These are phyloP conservation scores for Coracias cyanogaster DNA, from an alignment of 2,797 vertebrate genomes.

Conservation along the genomic window DNA sequence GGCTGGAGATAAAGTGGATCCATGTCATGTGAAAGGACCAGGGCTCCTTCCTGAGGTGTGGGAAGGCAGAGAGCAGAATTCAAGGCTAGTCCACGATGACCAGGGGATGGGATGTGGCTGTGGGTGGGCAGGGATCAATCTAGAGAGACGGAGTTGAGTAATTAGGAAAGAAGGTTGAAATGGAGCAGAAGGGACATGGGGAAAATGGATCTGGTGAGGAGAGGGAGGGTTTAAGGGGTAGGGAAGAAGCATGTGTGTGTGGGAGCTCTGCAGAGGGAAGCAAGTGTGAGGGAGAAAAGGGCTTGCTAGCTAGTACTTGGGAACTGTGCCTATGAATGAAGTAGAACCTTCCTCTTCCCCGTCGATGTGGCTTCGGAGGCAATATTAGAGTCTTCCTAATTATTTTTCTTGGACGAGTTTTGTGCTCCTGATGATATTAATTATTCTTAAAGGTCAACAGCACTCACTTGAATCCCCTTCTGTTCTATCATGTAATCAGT, in stretches of 20 bases:
- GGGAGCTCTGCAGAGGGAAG: not conserved
- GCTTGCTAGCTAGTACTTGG: not conserved
- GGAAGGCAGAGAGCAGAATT: not conserved
- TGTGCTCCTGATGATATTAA: slow-evolving; percentile 85
- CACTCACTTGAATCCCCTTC: slow-evolving; percentile 82
- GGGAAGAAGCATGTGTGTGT: not conserved
- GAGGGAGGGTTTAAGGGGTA: not conserved
- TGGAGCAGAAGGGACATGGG: not conserved
- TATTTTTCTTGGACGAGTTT: slow-evolving; percentile 82
- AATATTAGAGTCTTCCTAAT: slow-evolving; percentile 80
- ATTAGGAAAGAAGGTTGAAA: not conserved
- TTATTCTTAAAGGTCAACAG: slow-evolving; percentile 88
- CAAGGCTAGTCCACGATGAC: not conserved
- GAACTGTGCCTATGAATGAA: slow-evolving; percentile 30
- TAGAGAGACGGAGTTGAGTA: not conserved
- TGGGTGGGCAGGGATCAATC: not conserved
- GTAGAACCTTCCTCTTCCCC: slow-evolving; percentile 30
- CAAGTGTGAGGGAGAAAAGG: not conserved
- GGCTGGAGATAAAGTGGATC: not conserved
- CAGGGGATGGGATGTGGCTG: not conserved
- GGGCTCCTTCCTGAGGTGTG: not conserved
- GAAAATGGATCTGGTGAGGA: not conserved
- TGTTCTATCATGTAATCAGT: slow-evolving; percentile 85
- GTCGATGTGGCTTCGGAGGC: slow-evolving; percentile 55
- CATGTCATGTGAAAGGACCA: not conserved